Evolutionary conservation across 2,113 vertebrate species (phyloP), one percentile per base, ranked within the genome.

Genomic region (Otolemur garnettii): DNA sequence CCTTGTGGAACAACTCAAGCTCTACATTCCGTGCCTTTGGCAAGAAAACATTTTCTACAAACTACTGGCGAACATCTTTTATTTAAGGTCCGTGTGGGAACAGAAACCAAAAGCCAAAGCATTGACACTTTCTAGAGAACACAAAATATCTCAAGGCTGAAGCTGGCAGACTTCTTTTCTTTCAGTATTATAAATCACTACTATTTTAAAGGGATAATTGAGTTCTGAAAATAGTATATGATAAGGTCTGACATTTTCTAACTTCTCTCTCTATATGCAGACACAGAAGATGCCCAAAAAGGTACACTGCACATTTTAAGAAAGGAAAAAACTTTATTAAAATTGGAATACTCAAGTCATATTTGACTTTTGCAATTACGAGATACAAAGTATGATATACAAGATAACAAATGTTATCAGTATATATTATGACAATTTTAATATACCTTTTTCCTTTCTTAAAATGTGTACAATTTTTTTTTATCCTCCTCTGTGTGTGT

Each of bases 1-100:
- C 71, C 90, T 92, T 69, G 12, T 91, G 82, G 95, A 42, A 92
- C 87, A 96, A 96, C 50, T 93, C 69, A 66, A 91, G 60, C 55
- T 89, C 87, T 72, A 94, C 33, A 0, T 19, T 95, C 94, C 68
- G 42, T 95, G 96, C 89, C 87, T 97, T 87, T 96, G 91, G 35
- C 92, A 97, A 92, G 80, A 97, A 96, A 98, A 96, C 2, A 96
- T 98, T 95, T 95, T 97, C 95, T 98, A 55, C 35, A 97, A 96
- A 90, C 75, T 96, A 83, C 91, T 97, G 94, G 60, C 38, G 97
- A 95, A 98, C 96, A 96, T 22, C 2, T 94, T 96, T 98, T 97
- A 96, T 96, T 85, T 93, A 81, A 97, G 59, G 66, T 69, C 80
- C 57, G 0, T 22, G 7, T 85, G 86, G 50, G 85, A 80, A 77